phyloP scores from a whole-genome alignment of 2,888 invertebrate genomes.

The Chalcosyrphus nemorum region DNA sequence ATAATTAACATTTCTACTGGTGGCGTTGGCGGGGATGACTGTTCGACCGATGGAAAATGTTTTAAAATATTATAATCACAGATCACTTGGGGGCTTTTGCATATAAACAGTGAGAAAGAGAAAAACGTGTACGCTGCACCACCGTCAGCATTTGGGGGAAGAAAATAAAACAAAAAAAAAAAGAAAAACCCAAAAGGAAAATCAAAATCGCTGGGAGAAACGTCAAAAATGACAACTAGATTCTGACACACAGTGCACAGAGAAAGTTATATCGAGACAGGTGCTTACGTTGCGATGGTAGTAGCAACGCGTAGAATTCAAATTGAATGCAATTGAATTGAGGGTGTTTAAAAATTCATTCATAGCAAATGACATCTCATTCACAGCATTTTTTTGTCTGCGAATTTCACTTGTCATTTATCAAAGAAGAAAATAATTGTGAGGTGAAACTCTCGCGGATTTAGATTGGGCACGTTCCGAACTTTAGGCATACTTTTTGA shows the following conservation, averaged over 20 bases:
- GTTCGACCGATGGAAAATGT: not conserved
- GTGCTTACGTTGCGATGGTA: conserved; percentile 5
- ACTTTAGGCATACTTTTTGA: no score
- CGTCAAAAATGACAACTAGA: conserved; percentile 33
- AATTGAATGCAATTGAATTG: not conserved
- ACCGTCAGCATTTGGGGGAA: conserved; percentile 37
- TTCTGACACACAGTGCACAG: not conserved
- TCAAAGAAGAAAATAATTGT: no score
- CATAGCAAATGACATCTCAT: no score
- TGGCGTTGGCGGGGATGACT: not conserved
- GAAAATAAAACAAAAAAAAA: conserved; percentile 52
- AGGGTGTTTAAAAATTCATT: no score
- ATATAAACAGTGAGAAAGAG: conserved; percentile 46
- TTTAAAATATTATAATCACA: conserved; percentile 24
- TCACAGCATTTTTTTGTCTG: no score
- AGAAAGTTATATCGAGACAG: not conserved
- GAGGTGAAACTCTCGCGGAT: no score
- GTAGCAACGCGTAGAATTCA: not conserved
- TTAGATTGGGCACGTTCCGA: no score
- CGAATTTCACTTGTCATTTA: no score
- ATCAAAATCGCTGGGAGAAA: conserved; percentile 12
- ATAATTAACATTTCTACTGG: conserved; percentile 9
- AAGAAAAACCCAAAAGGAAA: not conserved
- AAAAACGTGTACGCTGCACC: conserved; percentile 53
- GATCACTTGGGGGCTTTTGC: conserved; percentile 16